Evolutionary conservation across 1,140 invertebrate genomes (phyloP), one percentile per base, ranked within the genome.

Genomic region (Pogonus chalceus): DNA sequence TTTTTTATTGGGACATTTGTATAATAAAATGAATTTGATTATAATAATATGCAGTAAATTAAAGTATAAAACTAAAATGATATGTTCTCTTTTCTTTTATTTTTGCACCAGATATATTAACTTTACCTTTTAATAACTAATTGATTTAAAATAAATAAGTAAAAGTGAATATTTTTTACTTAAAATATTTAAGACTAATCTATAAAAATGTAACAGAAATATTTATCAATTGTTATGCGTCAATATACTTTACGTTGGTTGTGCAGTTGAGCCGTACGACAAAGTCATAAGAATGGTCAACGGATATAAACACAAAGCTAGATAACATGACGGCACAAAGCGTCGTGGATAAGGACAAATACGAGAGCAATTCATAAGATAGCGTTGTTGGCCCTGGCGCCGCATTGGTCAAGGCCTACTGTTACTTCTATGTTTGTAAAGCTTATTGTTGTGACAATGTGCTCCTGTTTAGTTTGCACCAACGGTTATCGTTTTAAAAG

Each of bases 331-430:
- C 18, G 37, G 18, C 18, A 43, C 37, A 43, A 43, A 43, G 37
- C 37, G 18, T 4, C 37, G 3, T 7, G 37, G 37, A 43, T 43
- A 43, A 43, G 37, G 37, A 43, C 37, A 43, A 43, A 43, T 43
- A 43, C 37, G 14, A 16, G 18, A 16, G 37, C 37, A 43, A 43
- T 43, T 43, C 37, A 43, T 3, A 43, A 43, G 37, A 43, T 43
- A 43, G 37, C 37, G 9, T 4, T 4, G 7, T 7, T 16, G 7
- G 9, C 18, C 9, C 37, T 43, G 9, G 37, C 37, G n/a, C n/a
- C 18, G 3, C 3, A 31, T 31, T 7, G 26, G 4, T 7, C 26
- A 31, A 4, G 14, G 26, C 26, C 7, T 14, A 31, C 26, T 7
- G 4, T 7, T 14, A 31, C 26, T 7, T 4, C 26, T 14, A 14